Conservation (phyloP, 1,140 invertebrate genomes). For the Diorhabda elongata region DNA sequence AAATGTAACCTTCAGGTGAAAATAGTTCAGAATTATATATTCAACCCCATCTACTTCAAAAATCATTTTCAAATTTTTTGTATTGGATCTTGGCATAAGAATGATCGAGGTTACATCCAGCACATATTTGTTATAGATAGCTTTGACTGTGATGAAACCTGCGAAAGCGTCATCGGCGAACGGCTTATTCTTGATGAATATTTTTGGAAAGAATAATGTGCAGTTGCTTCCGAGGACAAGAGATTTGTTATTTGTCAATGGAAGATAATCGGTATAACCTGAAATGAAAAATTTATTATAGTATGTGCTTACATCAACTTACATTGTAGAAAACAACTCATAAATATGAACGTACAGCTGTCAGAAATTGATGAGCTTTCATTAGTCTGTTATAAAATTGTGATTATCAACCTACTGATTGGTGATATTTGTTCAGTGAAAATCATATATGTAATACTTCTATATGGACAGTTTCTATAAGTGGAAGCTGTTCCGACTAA, state of each 20-base stretch:
- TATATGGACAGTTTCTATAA: background rate
- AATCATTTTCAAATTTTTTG: background rate
- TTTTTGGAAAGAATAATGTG: background rate
- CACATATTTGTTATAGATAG: background rate
- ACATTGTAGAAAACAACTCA: background rate
- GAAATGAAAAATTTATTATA: background rate
- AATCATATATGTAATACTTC: background rate
- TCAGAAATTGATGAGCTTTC: background rate
- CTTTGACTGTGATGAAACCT: constrained; percentile 1
- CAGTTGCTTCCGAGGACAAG: background rate
- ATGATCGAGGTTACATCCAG: background rate
- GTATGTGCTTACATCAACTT: background rate
- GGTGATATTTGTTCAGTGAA: background rate
- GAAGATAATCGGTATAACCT: background rate
- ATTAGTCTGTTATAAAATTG: background rate
- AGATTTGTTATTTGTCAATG: background rate
- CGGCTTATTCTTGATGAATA: background rate
- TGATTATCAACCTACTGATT: no score
- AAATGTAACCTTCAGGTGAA: background rate
- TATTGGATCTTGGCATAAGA: background rate
- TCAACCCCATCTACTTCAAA: constrained; percentile 3
- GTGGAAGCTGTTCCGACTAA: no score
- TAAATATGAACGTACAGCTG: background rate
- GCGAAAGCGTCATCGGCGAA: background rate
- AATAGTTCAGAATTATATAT: constrained; percentile 7